These are phyloP conservation scores for Dipodomys merriami DNA, from an alignment of 2,113 vertebrate species.

Conservation along the genomic window DNA sequence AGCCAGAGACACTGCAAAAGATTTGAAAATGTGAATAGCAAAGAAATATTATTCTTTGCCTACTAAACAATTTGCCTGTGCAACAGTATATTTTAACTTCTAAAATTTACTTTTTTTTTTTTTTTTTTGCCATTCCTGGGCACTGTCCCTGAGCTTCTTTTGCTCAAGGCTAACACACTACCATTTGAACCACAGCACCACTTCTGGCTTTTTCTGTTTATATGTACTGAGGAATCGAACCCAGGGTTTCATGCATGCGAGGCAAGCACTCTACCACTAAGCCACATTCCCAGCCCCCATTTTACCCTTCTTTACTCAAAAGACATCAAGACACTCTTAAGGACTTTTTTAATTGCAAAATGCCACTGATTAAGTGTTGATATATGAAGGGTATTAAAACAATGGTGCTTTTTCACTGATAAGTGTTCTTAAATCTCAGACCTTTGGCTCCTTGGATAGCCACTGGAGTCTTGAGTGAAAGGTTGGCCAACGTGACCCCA, in stretches of 20 bases:
- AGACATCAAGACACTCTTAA: neutral
- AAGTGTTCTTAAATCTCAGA: neutral
- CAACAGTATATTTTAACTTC: neutral
- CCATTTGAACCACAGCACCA: too few relatives aligned
- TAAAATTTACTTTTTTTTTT: neutral
- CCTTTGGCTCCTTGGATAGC: neutral
- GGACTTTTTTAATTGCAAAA: neutral
- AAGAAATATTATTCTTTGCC: neutral
- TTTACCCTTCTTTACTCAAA: slow-evolving; percentile 28
- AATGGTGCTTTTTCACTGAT: neutral
- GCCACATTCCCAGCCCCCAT: neutral
- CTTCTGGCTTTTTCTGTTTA: too few relatives aligned
- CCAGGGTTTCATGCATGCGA: too few relatives aligned
- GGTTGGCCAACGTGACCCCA: neutral
- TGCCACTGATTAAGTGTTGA: neutral
- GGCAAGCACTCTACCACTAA: too few relatives aligned
- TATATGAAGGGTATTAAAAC: neutral
- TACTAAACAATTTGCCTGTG: neutral
- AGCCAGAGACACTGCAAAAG: neutral
- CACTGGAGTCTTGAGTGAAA: neutral
- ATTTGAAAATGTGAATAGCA: neutral
- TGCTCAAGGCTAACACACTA: too few relatives aligned
- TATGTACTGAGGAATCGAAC: too few relatives aligned
- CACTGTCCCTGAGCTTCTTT: too few relatives aligned
- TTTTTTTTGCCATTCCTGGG: too few relatives aligned